Percentiles rank a stretch among this genome's conserved stretches.
Conservation (phyloP, 23 tunicate species). For the Ascidia mentula region DNA sequence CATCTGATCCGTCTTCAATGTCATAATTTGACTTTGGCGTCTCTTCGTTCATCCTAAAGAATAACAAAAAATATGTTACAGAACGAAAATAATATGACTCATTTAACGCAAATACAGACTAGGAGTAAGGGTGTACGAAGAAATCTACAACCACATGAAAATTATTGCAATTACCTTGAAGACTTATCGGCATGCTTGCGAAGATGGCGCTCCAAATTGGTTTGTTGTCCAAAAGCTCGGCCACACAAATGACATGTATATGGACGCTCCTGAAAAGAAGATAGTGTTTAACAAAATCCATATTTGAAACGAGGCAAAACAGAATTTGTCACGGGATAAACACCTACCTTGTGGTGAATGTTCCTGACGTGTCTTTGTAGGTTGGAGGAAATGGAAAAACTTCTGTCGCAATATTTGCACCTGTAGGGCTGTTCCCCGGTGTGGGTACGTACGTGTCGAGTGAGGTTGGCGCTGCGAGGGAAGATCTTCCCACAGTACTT, state of each 20-base stretch:
- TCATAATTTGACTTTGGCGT: not conserved
- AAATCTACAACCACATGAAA: not conserved
- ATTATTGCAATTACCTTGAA: conserved; percentile 20
- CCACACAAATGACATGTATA: conserved; percentile 88
- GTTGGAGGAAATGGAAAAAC: conserved; percentile 97
- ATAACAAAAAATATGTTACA: not conserved
- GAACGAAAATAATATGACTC: not conserved
- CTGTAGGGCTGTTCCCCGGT: conserved; percentile 99
- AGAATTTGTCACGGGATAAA: not conserved
- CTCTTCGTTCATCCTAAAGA: not conserved
- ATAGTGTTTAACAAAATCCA: not conserved
- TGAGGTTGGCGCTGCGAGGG: conserved; percentile 96
- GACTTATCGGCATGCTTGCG: conserved; percentile 75
- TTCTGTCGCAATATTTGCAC: conserved; percentile 89
- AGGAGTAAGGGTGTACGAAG: no score
- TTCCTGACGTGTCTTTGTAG: conserved; percentile 95
- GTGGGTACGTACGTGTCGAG: conserved; percentile 96
- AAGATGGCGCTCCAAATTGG: conserved; percentile 92
- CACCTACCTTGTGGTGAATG: conserved; percentile 84
- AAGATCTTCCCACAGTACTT: conserved; percentile 88
- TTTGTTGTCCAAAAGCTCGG: conserved; percentile 95
- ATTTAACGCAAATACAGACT: no score
- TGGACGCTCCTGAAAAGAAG: conserved; percentile 75
- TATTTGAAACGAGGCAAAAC: no score
- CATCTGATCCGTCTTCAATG: not conserved